Percentiles rank a stretch among this genome's conserved stretches.
These are phyloP conservation scores for Pyrochroa serraticornis DNA, from an alignment of 2,888 invertebrate genomes.

Conservation along the genomic window DNA sequence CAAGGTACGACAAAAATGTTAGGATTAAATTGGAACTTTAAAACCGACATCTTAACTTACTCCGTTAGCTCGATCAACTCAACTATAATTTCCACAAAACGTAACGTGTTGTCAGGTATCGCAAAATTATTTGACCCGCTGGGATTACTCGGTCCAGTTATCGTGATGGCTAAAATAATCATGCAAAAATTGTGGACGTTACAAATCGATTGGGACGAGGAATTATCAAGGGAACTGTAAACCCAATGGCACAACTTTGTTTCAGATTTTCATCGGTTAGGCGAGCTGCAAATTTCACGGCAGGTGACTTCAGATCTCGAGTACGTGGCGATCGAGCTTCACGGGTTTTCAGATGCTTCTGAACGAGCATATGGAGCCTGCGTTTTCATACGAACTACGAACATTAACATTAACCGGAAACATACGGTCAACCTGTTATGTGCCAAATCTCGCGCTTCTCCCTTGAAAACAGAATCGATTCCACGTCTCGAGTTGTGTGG, in stretches of 20 bases:
- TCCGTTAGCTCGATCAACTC: not conserved
- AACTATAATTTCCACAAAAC: not conserved
- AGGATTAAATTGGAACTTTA: not conserved
- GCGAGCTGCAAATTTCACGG: slow-evolving; percentile 1
- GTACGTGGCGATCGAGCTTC: slow-evolving; percentile 12
- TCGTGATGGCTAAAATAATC: slow-evolving; percentile 7
- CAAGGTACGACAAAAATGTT: slow-evolving; percentile 4
- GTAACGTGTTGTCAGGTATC: slow-evolving; percentile 3
- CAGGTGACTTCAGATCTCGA: no score
- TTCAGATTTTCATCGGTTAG: not conserved
- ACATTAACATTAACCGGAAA: not conserved
- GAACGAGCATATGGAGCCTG: slow-evolving; percentile 28
- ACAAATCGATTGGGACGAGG: slow-evolving; percentile 11
- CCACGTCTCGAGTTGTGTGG: slow-evolving; percentile 34
- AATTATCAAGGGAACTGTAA: slow-evolving; percentile 5
- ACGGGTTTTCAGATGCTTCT: slow-evolving; percentile 18
- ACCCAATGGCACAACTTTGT: slow-evolving; percentile 7
- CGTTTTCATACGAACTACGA: slow-evolving; percentile 22
- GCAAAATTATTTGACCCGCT: slow-evolving; percentile 17
- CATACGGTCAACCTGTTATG: slow-evolving; percentile 17
- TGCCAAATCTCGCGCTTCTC: slow-evolving; percentile 33
- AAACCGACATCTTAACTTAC: not conserved
- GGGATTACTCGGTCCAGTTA: slow-evolving; percentile 10
- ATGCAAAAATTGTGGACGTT: slow-evolving; percentile 12
- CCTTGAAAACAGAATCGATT: slow-evolving; percentile 26